A percentile compares a stretch with the other conserved stretches of the same genome.
Evolutionary conservation across 2,113 vertebrate species (phyloP).

Genomic region (Mobula birostris): DNA sequence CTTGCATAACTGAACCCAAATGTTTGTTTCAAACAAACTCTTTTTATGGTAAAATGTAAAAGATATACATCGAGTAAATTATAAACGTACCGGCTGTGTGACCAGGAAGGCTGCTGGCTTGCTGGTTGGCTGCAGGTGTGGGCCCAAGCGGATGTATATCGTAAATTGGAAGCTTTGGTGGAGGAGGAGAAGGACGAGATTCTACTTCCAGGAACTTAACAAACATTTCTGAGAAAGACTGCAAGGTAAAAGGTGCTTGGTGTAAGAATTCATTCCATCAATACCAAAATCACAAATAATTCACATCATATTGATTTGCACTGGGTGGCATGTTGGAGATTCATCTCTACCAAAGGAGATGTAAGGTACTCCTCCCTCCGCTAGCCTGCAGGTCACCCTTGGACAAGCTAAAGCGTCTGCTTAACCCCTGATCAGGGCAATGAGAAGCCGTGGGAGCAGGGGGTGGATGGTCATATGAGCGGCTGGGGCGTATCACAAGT

Average conservation of each 20-base stretch:
- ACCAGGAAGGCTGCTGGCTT: slow-evolving; percentile 55
- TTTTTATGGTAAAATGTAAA: neutral
- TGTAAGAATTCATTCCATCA: neutral
- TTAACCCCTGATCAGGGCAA: no score
- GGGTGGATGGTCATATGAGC: no score
- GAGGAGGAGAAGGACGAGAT: slow-evolving; percentile 73
- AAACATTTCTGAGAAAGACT: slow-evolving; percentile 98
- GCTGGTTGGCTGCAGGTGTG: slow-evolving; percentile 46
- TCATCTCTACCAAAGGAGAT: no score
- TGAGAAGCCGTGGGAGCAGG: no score
- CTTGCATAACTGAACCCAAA: no score
- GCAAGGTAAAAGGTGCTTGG: slow-evolving; percentile 34
- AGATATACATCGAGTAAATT: neutral
- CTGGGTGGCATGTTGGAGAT: no score
- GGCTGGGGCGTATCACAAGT: no score
- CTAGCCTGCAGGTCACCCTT: no score
- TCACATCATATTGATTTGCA: neutral
- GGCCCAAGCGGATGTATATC: slow-evolving; percentile 72
- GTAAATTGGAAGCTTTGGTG: slow-evolving; percentile 70
- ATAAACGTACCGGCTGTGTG: slow-evolving; percentile 40
- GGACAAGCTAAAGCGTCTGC: no score
- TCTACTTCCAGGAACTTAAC: slow-evolving; percentile 93
- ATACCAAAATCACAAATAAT: neutral
- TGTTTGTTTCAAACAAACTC: neutral
- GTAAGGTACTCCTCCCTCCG: no score